A percentile compares a stretch with the other conserved stretches of the same genome.
phyloP scores from a whole-genome alignment of 2,113 vertebrate genomes.

The Natator depressus region DNA sequence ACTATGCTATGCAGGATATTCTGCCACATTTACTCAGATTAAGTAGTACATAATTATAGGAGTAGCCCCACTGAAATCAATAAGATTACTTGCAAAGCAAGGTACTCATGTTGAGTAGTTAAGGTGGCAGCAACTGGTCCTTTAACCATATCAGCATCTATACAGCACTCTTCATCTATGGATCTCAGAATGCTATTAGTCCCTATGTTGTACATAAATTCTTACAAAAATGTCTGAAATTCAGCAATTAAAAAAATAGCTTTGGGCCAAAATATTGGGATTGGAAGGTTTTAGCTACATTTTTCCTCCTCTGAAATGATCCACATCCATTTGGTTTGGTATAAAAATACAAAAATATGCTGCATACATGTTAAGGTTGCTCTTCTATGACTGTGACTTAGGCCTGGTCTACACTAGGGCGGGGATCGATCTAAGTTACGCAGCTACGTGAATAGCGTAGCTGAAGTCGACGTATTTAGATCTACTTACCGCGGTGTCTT shows the following conservation, averaged over 20 bases:
- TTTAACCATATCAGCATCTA: background rate
- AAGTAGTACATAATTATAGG: background rate
- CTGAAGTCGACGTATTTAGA: no score
- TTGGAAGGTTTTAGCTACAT: background rate
- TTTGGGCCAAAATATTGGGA: background rate
- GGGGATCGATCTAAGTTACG: no score
- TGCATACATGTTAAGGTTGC: background rate
- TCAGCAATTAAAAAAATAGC: background rate
- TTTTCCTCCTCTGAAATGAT: background rate
- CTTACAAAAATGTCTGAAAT: background rate
- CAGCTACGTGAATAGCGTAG: no score
- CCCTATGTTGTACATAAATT: fast-evolving
- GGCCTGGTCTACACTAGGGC: no score
- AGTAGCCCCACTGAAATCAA: fast-evolving
- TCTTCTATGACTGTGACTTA: fast-evolving
- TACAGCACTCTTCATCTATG: background rate
- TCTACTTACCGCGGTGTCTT: no score
- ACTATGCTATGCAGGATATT: background rate
- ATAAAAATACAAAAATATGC: background rate
- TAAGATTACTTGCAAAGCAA: background rate
- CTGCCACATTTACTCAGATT: background rate
- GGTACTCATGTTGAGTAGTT: background rate
- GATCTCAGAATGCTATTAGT: background rate
- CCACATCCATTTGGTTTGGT: background rate
- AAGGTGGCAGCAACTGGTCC: background rate